Base-by-base conservation (phyloP, 2,797 vertebrate genomes). In the Astyanax mexicanus region DNA sequence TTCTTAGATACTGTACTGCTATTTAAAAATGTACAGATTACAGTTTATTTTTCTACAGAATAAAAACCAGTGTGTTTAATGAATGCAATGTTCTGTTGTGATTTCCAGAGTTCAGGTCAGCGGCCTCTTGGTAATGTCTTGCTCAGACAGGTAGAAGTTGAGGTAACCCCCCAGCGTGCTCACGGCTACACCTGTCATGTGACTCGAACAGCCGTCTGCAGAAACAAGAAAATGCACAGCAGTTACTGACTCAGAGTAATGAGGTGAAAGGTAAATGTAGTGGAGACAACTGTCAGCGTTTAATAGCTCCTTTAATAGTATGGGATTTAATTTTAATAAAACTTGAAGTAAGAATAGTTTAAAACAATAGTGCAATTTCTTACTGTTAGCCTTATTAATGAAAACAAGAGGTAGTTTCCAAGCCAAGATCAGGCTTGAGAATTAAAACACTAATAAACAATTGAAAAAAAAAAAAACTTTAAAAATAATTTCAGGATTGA, bases 141-240 rank as follows among this genome's bases (percentile, higher is more conserved):
- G 92, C 25, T 94, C 93, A 0, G 89, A 61, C 81, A 94, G 90
- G 84, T 92, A 86, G 86, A 91, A 87, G 74, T 92, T 93, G 68
- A 97, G 93, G 87, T 94, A 96, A 65, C 94, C 95, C 0, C 94
- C 95, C 68, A 96, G 88, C 6, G 93, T 86, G 0, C 90, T 93
- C 0, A 95, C 94, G 0, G 95, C 94, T 32, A 93, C 91, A 0
- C 91, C 93, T 0, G 94, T 96, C 86, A 91, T 94, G 87, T 96
- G 95, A 86, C 94, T 94, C 69, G 95, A 95, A 27, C 96, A 96
- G 57, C 93, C 94, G 0, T 94, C 95, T 96, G 88, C 0, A 49
- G 29, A 62, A 52, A 65, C 3, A 78, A 40, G 51, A 37, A 45
- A 32, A 68, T 12, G 10, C 7, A 42, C 2, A 49, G 3, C 0